A percentile compares a stretch with the other conserved stretches of the same genome.
Evolutionary conservation across 2,113 vertebrate species (phyloP).

Genomic region (Cygnus atratus): DNA sequence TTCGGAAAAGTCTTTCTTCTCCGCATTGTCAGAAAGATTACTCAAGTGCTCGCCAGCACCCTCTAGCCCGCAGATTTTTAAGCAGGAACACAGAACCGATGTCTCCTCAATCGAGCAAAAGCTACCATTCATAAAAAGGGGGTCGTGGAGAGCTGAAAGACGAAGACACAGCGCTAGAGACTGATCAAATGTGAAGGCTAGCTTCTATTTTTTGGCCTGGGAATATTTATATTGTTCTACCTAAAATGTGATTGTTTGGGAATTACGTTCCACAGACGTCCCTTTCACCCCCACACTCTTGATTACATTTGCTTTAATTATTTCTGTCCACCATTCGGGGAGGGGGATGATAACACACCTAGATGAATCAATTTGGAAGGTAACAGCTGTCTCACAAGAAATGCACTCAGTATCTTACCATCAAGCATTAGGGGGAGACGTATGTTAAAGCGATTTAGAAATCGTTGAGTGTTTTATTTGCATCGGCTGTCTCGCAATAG

Average conservation of each 20-base stretch:
- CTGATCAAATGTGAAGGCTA: rapidly evolving
- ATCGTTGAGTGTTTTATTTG: not conserved
- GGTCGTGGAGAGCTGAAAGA: not conserved
- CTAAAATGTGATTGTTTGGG: not conserved
- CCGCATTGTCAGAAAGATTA: not conserved
- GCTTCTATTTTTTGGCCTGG: not conserved
- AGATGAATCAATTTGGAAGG: conserved; percentile 28
- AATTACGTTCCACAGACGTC: not conserved
- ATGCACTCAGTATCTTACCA: not conserved
- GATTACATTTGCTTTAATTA: conserved; percentile 34
- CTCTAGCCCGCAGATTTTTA: conserved; percentile 45
- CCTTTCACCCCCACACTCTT: not conserved
- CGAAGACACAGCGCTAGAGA: rapidly evolving
- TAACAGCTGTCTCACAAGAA: not conserved
- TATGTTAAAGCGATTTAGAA: not conserved
- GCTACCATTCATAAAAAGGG: conserved; percentile 58
- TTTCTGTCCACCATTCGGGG: not conserved
- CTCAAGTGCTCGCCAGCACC: conserved; percentile 46
- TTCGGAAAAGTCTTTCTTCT: not conserved
- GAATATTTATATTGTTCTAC: not conserved
- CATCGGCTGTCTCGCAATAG: not conserved
- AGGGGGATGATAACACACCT: not conserved
- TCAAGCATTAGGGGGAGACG: not conserved
- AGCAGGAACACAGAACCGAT: not conserved
- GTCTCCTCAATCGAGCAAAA: not conserved